Conservation (phyloP, 2,888 invertebrate species). For the Ormyrus rosae region DNA sequence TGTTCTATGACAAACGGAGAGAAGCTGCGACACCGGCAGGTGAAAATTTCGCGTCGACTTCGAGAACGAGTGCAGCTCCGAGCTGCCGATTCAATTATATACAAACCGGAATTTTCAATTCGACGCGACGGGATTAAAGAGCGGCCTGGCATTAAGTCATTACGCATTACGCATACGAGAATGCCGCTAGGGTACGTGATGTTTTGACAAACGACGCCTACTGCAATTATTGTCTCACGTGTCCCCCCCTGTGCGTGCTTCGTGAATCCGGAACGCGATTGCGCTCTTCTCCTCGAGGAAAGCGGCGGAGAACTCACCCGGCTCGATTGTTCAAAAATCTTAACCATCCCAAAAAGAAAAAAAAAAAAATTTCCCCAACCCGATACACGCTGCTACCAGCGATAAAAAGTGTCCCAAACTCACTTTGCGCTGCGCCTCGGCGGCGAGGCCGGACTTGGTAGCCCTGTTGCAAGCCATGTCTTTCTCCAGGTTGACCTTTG, state of each 20-base stretch:
- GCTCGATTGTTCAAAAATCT: too few species aligned
- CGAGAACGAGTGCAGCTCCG: too few species aligned
- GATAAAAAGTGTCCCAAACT: conserved; percentile 67
- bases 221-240: conserved; percentile 35
- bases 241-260: not conserved
- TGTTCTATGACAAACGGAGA: too few species aligned
- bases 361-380: too few species aligned
- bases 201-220: conserved; percentile 25
- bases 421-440: conserved; percentile 97
- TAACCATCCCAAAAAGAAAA: too few species aligned
- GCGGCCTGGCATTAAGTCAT: not conserved
- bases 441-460: conserved; percentile 95
- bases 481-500: not conserved
- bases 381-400: too few species aligned
- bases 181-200: conserved; percentile 17
- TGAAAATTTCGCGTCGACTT: too few species aligned
- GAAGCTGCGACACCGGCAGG: too few species aligned
- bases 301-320: not conserved
- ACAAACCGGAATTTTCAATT: too few species aligned
- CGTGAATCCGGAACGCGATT: not conserved
- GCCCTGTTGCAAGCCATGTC: conserved; percentile 89
- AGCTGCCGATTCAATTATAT: too few species aligned
- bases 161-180: not conserved
- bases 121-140: too few species aligned
- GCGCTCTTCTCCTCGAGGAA: not conserved